Conservation (phyloP, 37 sponge, comb jelly and placozoan genomes). For the Agelas oroides region DNA sequence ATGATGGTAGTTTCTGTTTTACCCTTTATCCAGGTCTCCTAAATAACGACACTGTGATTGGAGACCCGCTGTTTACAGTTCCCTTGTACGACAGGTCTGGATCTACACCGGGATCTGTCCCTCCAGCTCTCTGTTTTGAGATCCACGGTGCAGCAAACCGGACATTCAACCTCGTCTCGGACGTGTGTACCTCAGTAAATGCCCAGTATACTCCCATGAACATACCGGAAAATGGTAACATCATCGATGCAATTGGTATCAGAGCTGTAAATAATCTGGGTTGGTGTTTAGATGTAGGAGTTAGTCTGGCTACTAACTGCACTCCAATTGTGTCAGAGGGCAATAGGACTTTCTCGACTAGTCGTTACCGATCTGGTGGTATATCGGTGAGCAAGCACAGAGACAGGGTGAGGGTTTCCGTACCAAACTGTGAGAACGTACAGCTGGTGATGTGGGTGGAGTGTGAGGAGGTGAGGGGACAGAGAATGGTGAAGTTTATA, state of each 20-base stretch:
- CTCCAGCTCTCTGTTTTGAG: slow-evolving; percentile 18
- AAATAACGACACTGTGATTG: slow-evolving; percentile 33
- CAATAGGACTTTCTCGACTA: background rate
- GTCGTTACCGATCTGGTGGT: background rate
- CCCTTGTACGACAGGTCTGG: slow-evolving; percentile 4
- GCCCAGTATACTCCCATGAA: slow-evolving; percentile 29
- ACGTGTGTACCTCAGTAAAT: slow-evolving; percentile 34
- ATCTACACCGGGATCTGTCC: too few species aligned
- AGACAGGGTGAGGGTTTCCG: slow-evolving; percentile 30
- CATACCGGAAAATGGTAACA: background rate
- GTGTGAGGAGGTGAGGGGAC: slow-evolving; percentile 17
- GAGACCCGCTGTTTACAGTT: slow-evolving; percentile 41
- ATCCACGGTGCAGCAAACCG: slow-evolving; percentile 10
- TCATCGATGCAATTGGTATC: slow-evolving; percentile 38
- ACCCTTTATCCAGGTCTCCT: background rate
- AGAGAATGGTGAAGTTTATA: slow-evolving; percentile 25
- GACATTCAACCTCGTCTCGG: slow-evolving; percentile 37
- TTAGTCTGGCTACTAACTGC: background rate
- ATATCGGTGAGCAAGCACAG: slow-evolving; percentile 17
- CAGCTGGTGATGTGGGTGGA: slow-evolving; percentile 55
- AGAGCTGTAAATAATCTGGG: slow-evolving; percentile 18
- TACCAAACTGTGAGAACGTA: slow-evolving; percentile 50
- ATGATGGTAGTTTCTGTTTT: background rate
- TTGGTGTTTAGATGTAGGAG: background rate
- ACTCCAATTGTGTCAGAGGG: background rate